Conservation (phyloP, 2,797 vertebrate genomes). For the Cryptoprocta ferox region DNA sequence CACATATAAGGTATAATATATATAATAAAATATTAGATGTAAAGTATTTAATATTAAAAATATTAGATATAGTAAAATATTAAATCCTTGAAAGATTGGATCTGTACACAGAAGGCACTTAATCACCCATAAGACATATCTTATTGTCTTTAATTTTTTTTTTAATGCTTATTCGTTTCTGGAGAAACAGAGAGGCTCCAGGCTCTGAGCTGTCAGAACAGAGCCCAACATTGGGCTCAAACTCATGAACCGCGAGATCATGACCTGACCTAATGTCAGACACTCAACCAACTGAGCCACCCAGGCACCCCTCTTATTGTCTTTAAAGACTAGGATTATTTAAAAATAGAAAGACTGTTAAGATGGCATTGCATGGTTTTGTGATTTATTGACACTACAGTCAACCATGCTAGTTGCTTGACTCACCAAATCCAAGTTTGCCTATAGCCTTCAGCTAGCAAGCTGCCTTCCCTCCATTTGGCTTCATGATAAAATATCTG, state of each 20-base stretch:
- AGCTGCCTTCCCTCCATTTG: background rate
- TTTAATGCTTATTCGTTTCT: no score
- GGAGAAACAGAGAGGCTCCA: no score
- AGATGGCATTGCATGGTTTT: background rate
- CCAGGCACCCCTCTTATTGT: background rate
- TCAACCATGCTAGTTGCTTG: background rate
- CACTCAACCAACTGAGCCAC: no score
- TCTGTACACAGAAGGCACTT: background rate
- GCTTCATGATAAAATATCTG: background rate
- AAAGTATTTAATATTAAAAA: background rate
- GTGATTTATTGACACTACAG: background rate
- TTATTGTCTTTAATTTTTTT: background rate
- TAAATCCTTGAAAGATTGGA: background rate
- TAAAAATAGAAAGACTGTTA: background rate
- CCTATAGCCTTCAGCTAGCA: background rate
- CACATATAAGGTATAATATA: background rate
- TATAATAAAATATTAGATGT: background rate
- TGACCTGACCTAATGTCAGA: no score
- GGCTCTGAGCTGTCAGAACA: no score
- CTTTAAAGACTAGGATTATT: background rate
- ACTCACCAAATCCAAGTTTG: constrained; percentile 4
- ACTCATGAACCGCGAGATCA: no score
- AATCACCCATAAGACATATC: background rate
- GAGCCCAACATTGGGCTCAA: no score
- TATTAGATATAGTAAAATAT: background rate